Evolutionary conservation across 2,888 invertebrate species (phyloP).

Genomic region (Chrysolina haemoptera): DNA sequence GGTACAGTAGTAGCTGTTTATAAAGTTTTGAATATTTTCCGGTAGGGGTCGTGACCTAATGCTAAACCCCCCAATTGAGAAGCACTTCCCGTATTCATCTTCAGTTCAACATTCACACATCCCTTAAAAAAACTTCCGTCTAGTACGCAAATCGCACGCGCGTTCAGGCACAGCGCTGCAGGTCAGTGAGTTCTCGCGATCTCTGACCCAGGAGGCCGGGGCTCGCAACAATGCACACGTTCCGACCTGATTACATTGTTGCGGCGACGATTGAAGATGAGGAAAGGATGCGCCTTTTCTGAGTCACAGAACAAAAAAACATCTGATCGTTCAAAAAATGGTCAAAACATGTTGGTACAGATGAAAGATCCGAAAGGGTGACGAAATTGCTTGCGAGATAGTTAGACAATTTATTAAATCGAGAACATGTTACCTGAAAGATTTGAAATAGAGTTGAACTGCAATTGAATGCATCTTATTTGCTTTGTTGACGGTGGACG

Average conservation of each 20-base stretch:
- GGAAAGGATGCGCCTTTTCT: slow-evolving; percentile 27
- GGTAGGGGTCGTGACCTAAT: no score
- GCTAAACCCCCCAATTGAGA: no score
- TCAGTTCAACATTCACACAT: neutral
- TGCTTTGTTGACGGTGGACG: no score
- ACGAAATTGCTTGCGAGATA: no score
- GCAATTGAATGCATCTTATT: no score
- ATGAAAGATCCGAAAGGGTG: no score
- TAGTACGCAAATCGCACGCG: slow-evolving; percentile 4
- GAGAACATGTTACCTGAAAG: no score
- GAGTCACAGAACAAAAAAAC: neutral
- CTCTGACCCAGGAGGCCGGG: slow-evolving; percentile 61
- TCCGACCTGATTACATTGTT: slow-evolving; percentile 57
- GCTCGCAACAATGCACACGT: slow-evolving; percentile 62
- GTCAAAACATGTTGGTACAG: neutral
- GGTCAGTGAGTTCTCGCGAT: slow-evolving; percentile 69
- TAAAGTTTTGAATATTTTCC: no score
- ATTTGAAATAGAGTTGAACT: no score
- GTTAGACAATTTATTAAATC: no score
- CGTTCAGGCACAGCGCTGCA: slow-evolving; percentile 52
- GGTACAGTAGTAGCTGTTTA: no score
- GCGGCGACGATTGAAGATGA: slow-evolving; percentile 33
- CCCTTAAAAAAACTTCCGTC: neutral
- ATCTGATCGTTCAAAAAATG: neutral
- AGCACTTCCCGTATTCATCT: neutral